These are phyloP conservation scores for Myathropa florea DNA, from an alignment of 2,888 invertebrate species.

Conservation along the genomic window DNA sequence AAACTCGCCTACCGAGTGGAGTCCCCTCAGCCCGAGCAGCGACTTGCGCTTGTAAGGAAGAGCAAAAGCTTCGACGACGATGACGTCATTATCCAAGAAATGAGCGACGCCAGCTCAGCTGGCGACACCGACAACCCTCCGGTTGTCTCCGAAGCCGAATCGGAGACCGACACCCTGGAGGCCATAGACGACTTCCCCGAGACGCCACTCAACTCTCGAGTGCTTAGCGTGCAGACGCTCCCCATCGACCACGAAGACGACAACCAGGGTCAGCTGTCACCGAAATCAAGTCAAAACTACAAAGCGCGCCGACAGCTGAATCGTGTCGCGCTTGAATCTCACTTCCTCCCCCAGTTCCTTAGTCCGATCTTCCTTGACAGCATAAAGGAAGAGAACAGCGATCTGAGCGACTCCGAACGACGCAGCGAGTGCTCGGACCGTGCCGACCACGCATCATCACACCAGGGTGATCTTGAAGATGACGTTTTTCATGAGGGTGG, in stretches of 20 bases:
- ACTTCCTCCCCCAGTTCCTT: slow-evolving; percentile 83
- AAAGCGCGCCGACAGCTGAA: slow-evolving; percentile 82
- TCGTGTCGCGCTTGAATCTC: slow-evolving; percentile 82
- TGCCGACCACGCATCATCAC: slow-evolving; percentile 62
- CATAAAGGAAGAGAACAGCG: slow-evolving; percentile 89
- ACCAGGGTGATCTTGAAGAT: slow-evolving; percentile 66
- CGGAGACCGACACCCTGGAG: slow-evolving; percentile 80
- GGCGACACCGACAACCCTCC: slow-evolving; percentile 81
- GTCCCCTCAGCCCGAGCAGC: slow-evolving; percentile 71
- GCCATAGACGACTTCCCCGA: slow-evolving; percentile 76
- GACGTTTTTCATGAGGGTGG: slow-evolving; percentile 81
- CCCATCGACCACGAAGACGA: slow-evolving; percentile 57
- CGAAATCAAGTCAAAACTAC: slow-evolving; percentile 77
- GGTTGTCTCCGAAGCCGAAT: slow-evolving; percentile 85
- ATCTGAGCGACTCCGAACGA: slow-evolving; percentile 84
- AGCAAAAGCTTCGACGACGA: slow-evolving; percentile 61
- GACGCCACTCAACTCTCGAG: slow-evolving; percentile 72
- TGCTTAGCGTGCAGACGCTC: slow-evolving; percentile 68
- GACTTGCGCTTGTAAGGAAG: slow-evolving; percentile 69
- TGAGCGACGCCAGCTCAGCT: slow-evolving; percentile 77
- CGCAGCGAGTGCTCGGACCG: slow-evolving; percentile 78
- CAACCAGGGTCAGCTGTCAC: neutral
- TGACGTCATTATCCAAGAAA: slow-evolving; percentile 76
- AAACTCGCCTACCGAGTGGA: slow-evolving; percentile 73
- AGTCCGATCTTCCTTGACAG: slow-evolving; percentile 88